Conservation (phyloP, 2,797 vertebrate genomes). For the Gallirallus australis region DNA sequence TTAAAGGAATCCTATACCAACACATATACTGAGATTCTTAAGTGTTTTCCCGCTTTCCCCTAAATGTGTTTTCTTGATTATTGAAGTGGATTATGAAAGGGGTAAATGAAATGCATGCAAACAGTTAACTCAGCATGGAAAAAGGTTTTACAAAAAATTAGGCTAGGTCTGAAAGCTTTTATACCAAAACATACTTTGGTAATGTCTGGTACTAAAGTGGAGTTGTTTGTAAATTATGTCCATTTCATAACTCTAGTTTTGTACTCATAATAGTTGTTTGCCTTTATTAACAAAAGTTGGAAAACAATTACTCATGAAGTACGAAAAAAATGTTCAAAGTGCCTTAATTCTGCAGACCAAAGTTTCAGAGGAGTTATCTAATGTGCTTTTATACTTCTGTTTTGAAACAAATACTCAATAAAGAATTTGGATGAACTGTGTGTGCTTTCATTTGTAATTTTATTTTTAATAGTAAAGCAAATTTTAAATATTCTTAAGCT, state of each 20-base stretch:
- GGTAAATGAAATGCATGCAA: constrained; percentile 36
- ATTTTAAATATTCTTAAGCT: background rate
- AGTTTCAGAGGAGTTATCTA: constrained; percentile 59
- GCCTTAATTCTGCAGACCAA: constrained; percentile 71
- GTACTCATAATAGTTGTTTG: constrained; percentile 68
- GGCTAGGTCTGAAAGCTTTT: constrained; percentile 58
- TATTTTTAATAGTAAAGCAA: background rate
- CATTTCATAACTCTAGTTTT: constrained; percentile 76
- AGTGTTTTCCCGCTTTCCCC: background rate
- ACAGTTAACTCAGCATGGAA: constrained; percentile 38
- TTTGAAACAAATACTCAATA: constrained; percentile 80
- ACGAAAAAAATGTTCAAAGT: constrained; percentile 51
- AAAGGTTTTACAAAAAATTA: constrained; percentile 37
- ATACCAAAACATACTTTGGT: constrained; percentile 64
- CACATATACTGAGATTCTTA: background rate
- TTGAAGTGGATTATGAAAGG: constrained; percentile 3
- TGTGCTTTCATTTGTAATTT: constrained; percentile 20
- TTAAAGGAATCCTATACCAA: background rate
- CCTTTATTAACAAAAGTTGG: constrained; percentile 61
- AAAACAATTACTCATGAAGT: constrained; percentile 48
- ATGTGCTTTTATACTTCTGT: constrained; percentile 74
- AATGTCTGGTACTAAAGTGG: constrained; percentile 63
- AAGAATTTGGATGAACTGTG: constrained; percentile 74
- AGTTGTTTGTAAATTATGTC: constrained; percentile 76
- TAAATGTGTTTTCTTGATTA: background rate